Evolutionary conservation across 1,140 invertebrate species (phyloP), one percentile per base, ranked within the genome.

Genomic region (Pogonomyrmex barbatus): DNA sequence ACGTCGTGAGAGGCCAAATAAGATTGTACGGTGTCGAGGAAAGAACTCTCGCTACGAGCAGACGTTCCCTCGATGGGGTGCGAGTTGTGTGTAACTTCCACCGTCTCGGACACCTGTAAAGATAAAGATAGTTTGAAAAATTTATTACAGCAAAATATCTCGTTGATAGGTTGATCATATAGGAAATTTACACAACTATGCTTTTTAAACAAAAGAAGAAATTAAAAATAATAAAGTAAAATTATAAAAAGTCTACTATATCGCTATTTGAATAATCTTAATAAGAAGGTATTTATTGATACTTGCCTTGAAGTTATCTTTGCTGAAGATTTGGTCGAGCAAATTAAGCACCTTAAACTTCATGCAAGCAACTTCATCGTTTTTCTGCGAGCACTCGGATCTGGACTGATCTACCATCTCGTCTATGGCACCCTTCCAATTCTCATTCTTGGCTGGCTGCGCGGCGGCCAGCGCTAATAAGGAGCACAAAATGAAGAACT

Each of bases 321-420:
- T 97, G 93, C 96, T 96, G 94, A 97, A 96, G 89, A 98, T 96
- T 92, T 96, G 96, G 93, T 98, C 97, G 90, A 98, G 94, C 67
- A 98, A 96, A 73, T 97, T 96, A 93, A 97, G 96, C 67, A 97
- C 96, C 92, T 97, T 97, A 94, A 96, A 97, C 94, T 98, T 98
- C 94, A 98, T 97, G 94, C 97, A 98, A 39, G 97, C 96, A 60
- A 97, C 96, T 8, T 97, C 97, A 92, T 98, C 97, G 91, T 97
- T 97, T 73, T 97, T 97, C 81, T 96, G 96, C 52, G 96, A 95
- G 92, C 97, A 98, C 89, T 97, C 96, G 36, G 95, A 95, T 90
- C 96, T 96, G 93, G 97, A 97, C 92, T 97, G 97, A 90, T 97
- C 97, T 6, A 97, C 96, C 92, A 97, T 96, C 47, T 95, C 95